Evolutionary conservation across 2,888 invertebrate genomes (phyloP), one percentile per base, ranked within the genome.

Genomic region (Tetranychus truncatus): DNA sequence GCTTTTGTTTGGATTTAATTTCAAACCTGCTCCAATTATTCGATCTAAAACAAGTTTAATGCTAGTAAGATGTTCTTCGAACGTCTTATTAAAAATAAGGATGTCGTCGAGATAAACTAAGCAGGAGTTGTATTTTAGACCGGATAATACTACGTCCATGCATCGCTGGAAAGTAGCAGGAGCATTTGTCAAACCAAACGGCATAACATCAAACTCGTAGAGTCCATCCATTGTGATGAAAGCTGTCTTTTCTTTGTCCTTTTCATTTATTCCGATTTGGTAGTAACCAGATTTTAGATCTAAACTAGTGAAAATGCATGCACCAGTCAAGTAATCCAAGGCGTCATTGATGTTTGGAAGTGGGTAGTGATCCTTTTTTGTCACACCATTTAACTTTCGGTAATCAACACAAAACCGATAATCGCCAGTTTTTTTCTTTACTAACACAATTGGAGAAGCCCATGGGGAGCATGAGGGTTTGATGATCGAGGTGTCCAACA

Each of bases 201-300:
- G 77, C 74, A 80, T 67, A 8, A 76, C 76, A 1, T 74, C 66
- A 11, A 75, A 80, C 15, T 78, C 72, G 67, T 71, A 80, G 3
- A 79, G 73, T 1, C 79, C 79, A 11, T 73, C 44, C 21, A 46
- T 71, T 8, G 78, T 79, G 6, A 75, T 75, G 71, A 81, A 80
- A 1, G 80, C 79, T 4, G 80, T 80, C 21, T 80, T 79, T 3
- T 77, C 67, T 34, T 73, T 76, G 21, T 78, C 78, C 24, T 77
- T 72, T 18, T 78, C 76, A 8, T 69, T 76, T 9, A 81, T 34
- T 2, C 77, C 72, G 9, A 79, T 74, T 71, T 79, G 79, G 72
- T 77, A 79, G 73, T 78, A 81, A n/a, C 80, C 80, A 66, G n/a
- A n/a, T 75, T 75, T 9, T 75, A 80, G 72, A 21, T 77, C 78